Percentiles rank a stretch among this genome's conserved stretches.
phyloP scores from a whole-genome alignment of 2,797 vertebrate genomes.

The Anolis apletophallus region DNA sequence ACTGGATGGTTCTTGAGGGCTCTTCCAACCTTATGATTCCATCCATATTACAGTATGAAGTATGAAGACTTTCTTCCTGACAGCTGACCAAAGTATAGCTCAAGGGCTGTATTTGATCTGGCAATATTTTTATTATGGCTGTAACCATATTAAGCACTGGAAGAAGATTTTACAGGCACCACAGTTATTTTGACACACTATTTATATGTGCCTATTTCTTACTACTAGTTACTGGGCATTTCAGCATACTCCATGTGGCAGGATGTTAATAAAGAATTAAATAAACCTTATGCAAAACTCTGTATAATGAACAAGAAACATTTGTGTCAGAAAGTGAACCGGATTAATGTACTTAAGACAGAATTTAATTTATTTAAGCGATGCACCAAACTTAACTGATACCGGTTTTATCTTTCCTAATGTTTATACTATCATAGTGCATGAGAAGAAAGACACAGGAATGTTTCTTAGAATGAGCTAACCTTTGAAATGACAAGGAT shows the following conservation, averaged over 20 bases:
- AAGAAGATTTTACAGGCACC: not conserved
- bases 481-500: not conserved
- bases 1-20: no score
- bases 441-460: not conserved
- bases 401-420: not conserved
- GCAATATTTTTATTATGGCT: conserved; percentile 8
- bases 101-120: conserved; percentile 16
- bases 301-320: conserved; percentile 42
- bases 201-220: conserved; percentile 15
- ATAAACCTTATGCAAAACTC: conserved; percentile 28
- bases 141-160: not conserved
- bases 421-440: not conserved
- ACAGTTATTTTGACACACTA: not conserved
- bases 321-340: conserved; percentile 39
- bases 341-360: not conserved
- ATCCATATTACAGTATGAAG: not conserved
- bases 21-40: no score
- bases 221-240: conserved; percentile 11
- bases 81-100: conserved; percentile 26
- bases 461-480: not conserved
- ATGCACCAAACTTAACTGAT: not conserved
- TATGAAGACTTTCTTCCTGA: not conserved
- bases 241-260: conserved; percentile 38
- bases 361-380: not conserved
- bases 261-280: conserved; percentile 54